Evolutionary conservation across 1,140 invertebrate species (phyloP), one percentile per base, ranked within the genome.

Genomic region (Leptoteleia sp.): DNA sequence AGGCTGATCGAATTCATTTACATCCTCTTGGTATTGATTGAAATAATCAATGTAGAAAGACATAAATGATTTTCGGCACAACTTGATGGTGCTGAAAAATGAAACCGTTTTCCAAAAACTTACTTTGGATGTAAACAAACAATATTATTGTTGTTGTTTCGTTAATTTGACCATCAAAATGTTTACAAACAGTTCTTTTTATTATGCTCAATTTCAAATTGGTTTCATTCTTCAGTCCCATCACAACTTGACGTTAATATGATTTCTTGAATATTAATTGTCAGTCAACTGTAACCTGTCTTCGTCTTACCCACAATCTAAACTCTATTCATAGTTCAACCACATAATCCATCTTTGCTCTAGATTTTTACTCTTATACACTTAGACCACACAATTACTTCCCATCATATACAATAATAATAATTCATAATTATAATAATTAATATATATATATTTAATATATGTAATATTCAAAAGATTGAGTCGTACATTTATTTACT

Each of bases 241-340:
- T n/a, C n/a, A n/a, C n/a, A n/a, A n/a, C n/a, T n/a, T n/a, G n/a
- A n/a, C 22, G 22, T 25, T 25, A 6, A 25, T 25, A 25, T 6
- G 22, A 25, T 25, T 25, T 17, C 29, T 22, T 35, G 25, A 71
- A 57, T 55, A 57, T 73, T 48, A 61, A 59, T 75, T 67, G 54
- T 54, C 48, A 61, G 29, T 64, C 48, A 76, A 76, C 73, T 76
- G 64, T 76, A 72, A 78, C 68, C 61, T 62, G 54, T 29, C 54
- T 59, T 59, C 25, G 38, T 62, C 75, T 68, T 76, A 71, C 52
- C 64, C 76, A 62, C 81, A 87, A 86, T 82, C 86, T 89, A 88
- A 85, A 89, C 87, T 89, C 85, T 89, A 87, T 89, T 84, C 82
- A 89, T 88, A 87, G 81, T 84, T 88, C 83, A 89, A 89, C 87